Base-by-base conservation (phyloP, 2,113 vertebrate species). In the Pardalotus punctatus region DNA sequence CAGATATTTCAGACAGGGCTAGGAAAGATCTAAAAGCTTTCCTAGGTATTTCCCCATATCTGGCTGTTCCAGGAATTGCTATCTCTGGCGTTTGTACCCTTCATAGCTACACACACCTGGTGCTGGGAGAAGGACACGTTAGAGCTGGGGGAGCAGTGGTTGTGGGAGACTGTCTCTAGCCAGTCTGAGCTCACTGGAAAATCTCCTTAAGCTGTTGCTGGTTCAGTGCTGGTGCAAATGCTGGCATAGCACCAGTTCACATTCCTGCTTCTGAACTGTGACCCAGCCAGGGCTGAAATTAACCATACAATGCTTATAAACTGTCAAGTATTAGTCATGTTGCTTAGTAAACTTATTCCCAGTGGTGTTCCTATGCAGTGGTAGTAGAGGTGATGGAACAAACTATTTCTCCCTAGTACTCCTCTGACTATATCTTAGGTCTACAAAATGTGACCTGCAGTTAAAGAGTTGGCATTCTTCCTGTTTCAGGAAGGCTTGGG, bases 241-340 rank as follows among this genome's bases (percentile, higher is more conserved):
- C 54, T 8, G 4, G 57, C 43, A 43, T 13, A 58, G 62, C 12
- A 62, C 71, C 35, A 88, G 28, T 31, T 83, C 28, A 33, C 69
- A 88, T 94, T 92, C 56, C 25, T 80, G 36, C n/a, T 92, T 64
- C 81, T 92, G 83, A 95, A 47, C 86, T 92, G 60, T 88, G 86
- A 92, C 77, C 76, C 23, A 83, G 23, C 42, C 56, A 86, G 51
- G 51, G 31, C 77, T 81, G 64, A 93, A 84, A 87, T 43, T 60
- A 91, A 91, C 53, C 1, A 3, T 72, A 28, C 19, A 56, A 21
- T 71, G 40, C 36, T 81, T 86, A n/a, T 76, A 84, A 85, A 79
- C 73, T 94, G 90, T 90, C 62, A 89, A 73, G 35, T 62, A 50
- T 78, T 91, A 84, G 64, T 92, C 22, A 53, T 27, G 66, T 85